Conservation (phyloP, 2,797 vertebrate genomes). For the Onychomys leucogaster region DNA sequence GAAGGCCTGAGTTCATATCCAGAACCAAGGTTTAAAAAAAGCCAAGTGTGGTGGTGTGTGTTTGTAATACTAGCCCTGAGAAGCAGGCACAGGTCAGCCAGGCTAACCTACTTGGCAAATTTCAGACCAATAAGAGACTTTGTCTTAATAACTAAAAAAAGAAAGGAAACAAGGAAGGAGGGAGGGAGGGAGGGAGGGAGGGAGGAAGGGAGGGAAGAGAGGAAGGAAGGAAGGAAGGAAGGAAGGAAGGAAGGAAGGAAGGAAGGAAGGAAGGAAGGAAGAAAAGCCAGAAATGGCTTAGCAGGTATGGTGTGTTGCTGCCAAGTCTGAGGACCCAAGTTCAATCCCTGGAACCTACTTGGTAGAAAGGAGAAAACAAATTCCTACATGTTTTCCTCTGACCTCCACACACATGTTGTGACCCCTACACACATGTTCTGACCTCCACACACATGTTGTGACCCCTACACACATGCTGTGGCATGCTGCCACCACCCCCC, state of each 20-base stretch:
- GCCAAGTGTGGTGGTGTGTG: neutral
- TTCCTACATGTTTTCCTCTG: neutral
- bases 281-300: neutral
- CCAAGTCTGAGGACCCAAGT: neutral
- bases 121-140: neutral
- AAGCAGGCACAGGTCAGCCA: neutral
- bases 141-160: neutral
- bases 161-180: too few relatives aligned
- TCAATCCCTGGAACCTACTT: neutral
- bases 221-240: accelerated
- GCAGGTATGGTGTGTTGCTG: neutral
- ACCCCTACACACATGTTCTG: neutral
- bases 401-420: neutral
- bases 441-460: neutral
- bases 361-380: neutral
- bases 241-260: neutral
- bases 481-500: too few relatives aligned
- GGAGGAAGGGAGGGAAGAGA: too few relatives aligned
- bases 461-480: neutral
- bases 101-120: neutral
- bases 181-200: accelerated
- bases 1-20: neutral
- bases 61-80: neutral
- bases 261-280: neutral
- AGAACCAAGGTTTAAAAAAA: neutral